phyloP scores from a whole-genome alignment of 2,888 invertebrate genomes.

The Frankliniella intonsa region DNA sequence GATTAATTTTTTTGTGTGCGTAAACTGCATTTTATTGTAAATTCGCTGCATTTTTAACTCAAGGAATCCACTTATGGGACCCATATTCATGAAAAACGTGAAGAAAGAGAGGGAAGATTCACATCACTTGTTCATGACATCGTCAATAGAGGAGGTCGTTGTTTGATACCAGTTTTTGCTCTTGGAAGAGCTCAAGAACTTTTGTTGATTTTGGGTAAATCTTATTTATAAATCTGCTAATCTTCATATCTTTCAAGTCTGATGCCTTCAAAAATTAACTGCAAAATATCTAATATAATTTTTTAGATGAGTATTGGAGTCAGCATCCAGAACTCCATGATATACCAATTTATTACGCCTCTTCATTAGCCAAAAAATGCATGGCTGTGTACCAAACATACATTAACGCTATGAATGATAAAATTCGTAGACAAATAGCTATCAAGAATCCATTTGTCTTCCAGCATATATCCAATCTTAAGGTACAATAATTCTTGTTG shows the following conservation, averaged over 20 bases:
- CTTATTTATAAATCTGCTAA: background rate
- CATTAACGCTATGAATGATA: slow-evolving; percentile 98
- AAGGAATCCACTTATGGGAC: slow-evolving; percentile 98
- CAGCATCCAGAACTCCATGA: slow-evolving; percentile 96
- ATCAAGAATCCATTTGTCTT: slow-evolving; percentile 99
- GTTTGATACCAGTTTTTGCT: slow-evolving; percentile 98
- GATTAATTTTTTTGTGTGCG: slow-evolving; percentile 50
- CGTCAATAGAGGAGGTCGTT: slow-evolving; percentile 93
- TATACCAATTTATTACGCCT: slow-evolving; percentile 98
- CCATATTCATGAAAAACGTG: slow-evolving; percentile 97
- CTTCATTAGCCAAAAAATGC: slow-evolving; percentile 97
- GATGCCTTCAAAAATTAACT: background rate
- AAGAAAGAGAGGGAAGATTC: slow-evolving; percentile 92
- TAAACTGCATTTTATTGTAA: slow-evolving; percentile 1
- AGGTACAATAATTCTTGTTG: slow-evolving; percentile 50
- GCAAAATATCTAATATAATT: slow-evolving; percentile 18
- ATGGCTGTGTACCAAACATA: slow-evolving; percentile 99
- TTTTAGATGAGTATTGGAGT: slow-evolving; percentile 93
- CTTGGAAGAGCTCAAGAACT: slow-evolving; percentile 95
- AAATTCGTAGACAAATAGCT: slow-evolving; percentile 91
- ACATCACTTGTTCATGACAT: slow-evolving; percentile 91
- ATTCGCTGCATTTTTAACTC: slow-evolving; percentile 27
- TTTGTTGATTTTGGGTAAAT: slow-evolving; percentile 72
- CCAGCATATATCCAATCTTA: slow-evolving; percentile 91
- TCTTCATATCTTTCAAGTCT: background rate